These are phyloP conservation scores for Caradrina kadenii DNA, from an alignment of 2,888 invertebrate genomes.

Conservation along the genomic window DNA sequence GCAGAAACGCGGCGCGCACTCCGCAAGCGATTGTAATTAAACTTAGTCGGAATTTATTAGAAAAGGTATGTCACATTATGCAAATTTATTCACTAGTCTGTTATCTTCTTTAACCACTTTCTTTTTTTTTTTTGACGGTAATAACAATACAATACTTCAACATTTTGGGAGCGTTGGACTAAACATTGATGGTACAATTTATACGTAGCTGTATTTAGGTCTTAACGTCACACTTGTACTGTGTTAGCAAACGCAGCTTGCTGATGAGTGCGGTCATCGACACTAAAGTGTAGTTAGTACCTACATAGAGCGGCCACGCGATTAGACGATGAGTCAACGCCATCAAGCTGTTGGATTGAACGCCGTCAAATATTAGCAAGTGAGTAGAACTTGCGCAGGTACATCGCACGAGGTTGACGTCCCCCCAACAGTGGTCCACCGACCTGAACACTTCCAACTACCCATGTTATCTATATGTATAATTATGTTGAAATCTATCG, in stretches of 20 bases:
- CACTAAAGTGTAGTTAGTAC: slow-evolving; percentile 20
- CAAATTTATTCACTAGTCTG: background rate
- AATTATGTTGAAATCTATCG: background rate
- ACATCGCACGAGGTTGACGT: slow-evolving; percentile 1
- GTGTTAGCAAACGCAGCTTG: slow-evolving; percentile 26
- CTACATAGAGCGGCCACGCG: slow-evolving; percentile 29
- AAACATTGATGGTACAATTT: slow-evolving; percentile 1
- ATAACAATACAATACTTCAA: background rate
- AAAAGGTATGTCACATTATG: background rate
- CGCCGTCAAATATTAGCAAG: slow-evolving; percentile 4
- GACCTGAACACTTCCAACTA: slow-evolving; percentile 8
- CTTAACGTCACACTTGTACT: slow-evolving; percentile 30
- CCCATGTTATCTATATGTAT: background rate
- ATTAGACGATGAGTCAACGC: slow-evolving; percentile 22
- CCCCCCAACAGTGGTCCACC: slow-evolving; percentile 1
- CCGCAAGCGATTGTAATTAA: background rate
- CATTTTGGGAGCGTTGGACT: slow-evolving; percentile 8
- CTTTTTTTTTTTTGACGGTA: background rate
- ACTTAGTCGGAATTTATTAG: slow-evolving; percentile 1
- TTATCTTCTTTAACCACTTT: slow-evolving; percentile 1
- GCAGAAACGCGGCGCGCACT: background rate
- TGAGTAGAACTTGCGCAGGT: background rate
- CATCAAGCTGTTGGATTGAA: background rate
- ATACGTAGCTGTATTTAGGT: slow-evolving; percentile 1
- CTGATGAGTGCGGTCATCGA: slow-evolving; percentile 60